These are phyloP conservation scores for Proisotoma minuta DNA, from an alignment of 2,888 invertebrate species.

Conservation along the genomic window DNA sequence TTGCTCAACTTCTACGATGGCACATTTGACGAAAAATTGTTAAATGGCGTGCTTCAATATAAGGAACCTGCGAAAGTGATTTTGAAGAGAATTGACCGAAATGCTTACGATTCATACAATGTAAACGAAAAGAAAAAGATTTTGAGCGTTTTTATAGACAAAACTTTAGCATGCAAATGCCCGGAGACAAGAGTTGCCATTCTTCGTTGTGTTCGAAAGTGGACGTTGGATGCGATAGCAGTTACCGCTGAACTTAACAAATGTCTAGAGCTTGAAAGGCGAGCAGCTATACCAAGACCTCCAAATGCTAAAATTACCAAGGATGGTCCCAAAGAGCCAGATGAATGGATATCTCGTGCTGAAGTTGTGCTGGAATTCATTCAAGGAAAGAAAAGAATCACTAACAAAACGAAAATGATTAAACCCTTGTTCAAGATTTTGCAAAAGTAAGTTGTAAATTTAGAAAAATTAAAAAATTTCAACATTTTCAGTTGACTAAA, in stretches of 20 bases:
- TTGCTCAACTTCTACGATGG: conserved; percentile 41
- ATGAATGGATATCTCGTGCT: conserved; percentile 69
- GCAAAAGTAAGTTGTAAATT: conserved; percentile 55
- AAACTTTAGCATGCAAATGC: conserved; percentile 34
- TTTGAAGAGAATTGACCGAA: conserved; percentile 32
- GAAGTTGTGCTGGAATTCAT: conserved; percentile 74
- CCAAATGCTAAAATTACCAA: not conserved
- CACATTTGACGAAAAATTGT: conserved; percentile 25
- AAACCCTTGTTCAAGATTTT: conserved; percentile 71
- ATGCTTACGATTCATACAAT: conserved; percentile 20
- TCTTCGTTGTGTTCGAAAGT: conserved; percentile 45
- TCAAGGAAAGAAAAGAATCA: conserved; percentile 77
- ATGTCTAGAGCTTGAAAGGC: conserved; percentile 38
- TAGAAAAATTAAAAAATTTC: not conserved
- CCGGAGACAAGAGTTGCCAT: conserved; percentile 44
- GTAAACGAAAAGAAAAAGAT: conserved; percentile 25
- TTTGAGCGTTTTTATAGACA: conserved; percentile 37
- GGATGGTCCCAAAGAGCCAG: not conserved
- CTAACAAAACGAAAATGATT: conserved; percentile 63
- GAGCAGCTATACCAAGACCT: not conserved
- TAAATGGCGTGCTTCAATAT: conserved; percentile 26
- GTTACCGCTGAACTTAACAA: conserved; percentile 50
- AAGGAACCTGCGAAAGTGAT: conserved; percentile 29
- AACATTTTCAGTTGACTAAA: not conserved
- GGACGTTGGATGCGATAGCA: conserved; percentile 58